Percentiles rank a stretch among this genome's conserved stretches.
phyloP scores from a whole-genome alignment of 2,888 invertebrate genomes.

The Mechanitis mazaeus region DNA sequence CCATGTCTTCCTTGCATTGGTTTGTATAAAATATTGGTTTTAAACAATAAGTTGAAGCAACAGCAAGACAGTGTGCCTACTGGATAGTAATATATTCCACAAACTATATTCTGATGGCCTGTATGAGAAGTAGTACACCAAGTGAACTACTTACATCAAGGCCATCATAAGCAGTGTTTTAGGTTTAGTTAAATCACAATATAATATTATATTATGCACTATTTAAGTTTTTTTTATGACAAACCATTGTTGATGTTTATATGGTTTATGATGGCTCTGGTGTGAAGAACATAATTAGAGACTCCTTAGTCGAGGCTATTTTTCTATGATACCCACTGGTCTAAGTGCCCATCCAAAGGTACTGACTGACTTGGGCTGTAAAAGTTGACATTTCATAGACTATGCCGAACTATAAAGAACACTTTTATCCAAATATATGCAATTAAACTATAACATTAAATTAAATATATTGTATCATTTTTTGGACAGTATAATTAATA shows the following conservation, averaged over 20 bases:
- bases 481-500: constrained; percentile 5
- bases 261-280: constrained; percentile 36
- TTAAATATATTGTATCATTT: constrained; percentile 12
- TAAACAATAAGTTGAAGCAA: background rate
- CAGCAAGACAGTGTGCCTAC: constrained; percentile 15
- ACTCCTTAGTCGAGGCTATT: constrained; percentile 44
- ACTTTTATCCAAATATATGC: constrained; percentile 10
- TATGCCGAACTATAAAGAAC: constrained; percentile 25
- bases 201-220: constrained; percentile 47
- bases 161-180: constrained; percentile 45
- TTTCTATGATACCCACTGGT: constrained; percentile 37
- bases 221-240: constrained; percentile 56
- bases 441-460: constrained; percentile 18
- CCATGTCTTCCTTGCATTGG: constrained; percentile 21
- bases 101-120: constrained; percentile 16
- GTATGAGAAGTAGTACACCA: constrained; percentile 39
- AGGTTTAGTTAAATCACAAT: constrained; percentile 58
- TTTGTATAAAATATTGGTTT: constrained; percentile 18
- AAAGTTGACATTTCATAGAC: constrained; percentile 26
- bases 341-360: constrained; percentile 23
- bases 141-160: constrained; percentile 41
- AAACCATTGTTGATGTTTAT: constrained; percentile 46
- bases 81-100: constrained; percentile 27
- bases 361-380: constrained; percentile 16
- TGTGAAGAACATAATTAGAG: constrained; percentile 29